Base-by-base conservation (phyloP, 1,140 invertebrate genomes). In the Scaptomyza hsui region DNA sequence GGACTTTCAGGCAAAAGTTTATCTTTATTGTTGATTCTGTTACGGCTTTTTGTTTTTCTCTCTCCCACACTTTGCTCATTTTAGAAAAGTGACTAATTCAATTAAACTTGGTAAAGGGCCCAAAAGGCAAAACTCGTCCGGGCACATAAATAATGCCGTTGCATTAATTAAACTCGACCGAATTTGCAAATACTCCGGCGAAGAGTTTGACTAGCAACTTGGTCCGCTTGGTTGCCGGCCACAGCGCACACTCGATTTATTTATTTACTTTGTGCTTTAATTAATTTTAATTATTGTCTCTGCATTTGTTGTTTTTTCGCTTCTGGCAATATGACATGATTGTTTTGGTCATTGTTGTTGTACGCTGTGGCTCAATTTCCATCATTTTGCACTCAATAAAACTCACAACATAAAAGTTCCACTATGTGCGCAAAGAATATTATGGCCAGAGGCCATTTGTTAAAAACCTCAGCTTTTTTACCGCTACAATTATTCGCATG, bases 251-350 rank as follows among this genome's bases (percentile, higher is more conserved):
- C 37, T 71, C 59, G 55, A 83, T 79, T 83, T 79, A 72, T 79
- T 83, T 85, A 79, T 85, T 79, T 68, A 79, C 60, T 61, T 75
- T 75, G 56, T 41, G 49, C 51, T 65, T 85, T 85, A 79, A 83
- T 82, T 82, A 83, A 78, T 85, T 83, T 83, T 79, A 85, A 85
- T 75, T 85, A 85, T 79, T 85, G 72, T 85, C 75, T 83, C 85
- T 85, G 80, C 79, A 85, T 85, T 85, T 75, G 57, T 59, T 61
- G 37, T 45, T 13, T 4, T 39, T n/a, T 63, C n/a, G 48, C 39
- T 52, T 37, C 61, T 74, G 62, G 44, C 39, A 10, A n/a, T 5
- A 32, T 39, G 16, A 12, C 16, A 62, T 74, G 71, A 4, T 68
- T 79, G 57, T 67, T 75, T 60, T 80, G 60, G 55, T 72, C 76